A percentile compares a stretch with the other conserved stretches of the same genome.
Conservation (phyloP, 2,888 invertebrate genomes). For the Caenorhabditis panamensis region DNA sequence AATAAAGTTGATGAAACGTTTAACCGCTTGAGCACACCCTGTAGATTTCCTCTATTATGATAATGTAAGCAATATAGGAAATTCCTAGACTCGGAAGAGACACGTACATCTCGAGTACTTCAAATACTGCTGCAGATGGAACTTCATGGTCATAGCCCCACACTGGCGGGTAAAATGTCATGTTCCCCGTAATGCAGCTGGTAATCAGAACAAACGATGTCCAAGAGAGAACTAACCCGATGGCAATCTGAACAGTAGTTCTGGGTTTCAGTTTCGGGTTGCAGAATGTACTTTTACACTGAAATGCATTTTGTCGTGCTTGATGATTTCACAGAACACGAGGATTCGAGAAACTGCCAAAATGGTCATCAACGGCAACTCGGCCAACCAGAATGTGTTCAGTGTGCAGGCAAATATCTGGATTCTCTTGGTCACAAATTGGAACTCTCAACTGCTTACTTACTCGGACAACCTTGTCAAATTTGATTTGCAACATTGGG, state of each 20-base stretch:
- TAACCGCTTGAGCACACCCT: not conserved
- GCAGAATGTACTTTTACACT: too few species aligned
- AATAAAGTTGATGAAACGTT: too few species aligned
- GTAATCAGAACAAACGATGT: conserved; percentile 18
- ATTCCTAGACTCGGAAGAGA: conserved; percentile 29
- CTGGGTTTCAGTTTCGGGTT: too few species aligned
- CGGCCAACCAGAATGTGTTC: conserved; percentile 51
- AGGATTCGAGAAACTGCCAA: conserved; percentile 31
- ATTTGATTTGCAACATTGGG: conserved; percentile 20
- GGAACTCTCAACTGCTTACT: not conserved
- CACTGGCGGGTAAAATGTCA: conserved; percentile 23
- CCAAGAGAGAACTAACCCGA: conserved; percentile 7
- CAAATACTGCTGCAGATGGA: conserved; percentile 14
- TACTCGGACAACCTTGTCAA: conserved; percentile 29
- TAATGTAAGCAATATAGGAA: conserved; percentile 26
- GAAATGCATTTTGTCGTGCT: not conserved
- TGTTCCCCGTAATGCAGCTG: conserved; percentile 19
- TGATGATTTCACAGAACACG: conserved; percentile 17
- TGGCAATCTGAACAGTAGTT: not conserved
- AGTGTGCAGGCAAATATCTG: conserved; percentile 43
- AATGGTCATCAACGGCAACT: conserved; percentile 42
- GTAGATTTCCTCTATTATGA: conserved; percentile 11
- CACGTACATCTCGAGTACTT: conserved; percentile 22
- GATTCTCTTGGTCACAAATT: not conserved
- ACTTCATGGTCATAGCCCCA: conserved; percentile 46